Evolutionary conservation across 2,797 vertebrate species (phyloP).

Genomic region (Rhynchonycteris naso): DNA sequence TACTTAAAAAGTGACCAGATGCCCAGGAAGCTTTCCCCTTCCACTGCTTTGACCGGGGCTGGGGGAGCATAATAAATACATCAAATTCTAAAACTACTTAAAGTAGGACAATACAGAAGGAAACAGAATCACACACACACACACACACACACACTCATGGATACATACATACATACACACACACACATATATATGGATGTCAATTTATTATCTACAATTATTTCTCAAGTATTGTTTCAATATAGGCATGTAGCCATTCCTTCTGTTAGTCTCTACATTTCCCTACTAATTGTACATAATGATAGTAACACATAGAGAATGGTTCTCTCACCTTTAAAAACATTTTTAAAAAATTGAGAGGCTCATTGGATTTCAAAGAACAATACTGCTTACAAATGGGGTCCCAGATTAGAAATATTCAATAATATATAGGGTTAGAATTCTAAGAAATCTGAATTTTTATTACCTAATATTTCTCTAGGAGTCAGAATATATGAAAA

Average conservation of each 20-base stretch:
- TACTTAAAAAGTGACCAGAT: slow-evolving; percentile 76
- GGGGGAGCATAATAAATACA: slow-evolving; percentile 62
- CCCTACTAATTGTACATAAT: background rate
- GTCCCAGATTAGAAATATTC: background rate
- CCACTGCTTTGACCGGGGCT: slow-evolving; percentile 46
- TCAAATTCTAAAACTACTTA: slow-evolving; percentile 57
- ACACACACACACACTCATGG: background rate
- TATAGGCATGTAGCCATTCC: background rate
- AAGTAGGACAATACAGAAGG: slow-evolving; percentile 15
- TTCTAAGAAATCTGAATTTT: slow-evolving; percentile 23
- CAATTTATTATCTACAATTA: background rate
- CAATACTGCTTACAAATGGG: slow-evolving; percentile 7
- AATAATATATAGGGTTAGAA: background rate
- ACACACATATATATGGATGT: background rate
- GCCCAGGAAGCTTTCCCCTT: slow-evolving; percentile 29
- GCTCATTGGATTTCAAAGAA: background rate
- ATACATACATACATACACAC: background rate
- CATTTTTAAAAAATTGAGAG: background rate
- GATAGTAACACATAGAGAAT: background rate
- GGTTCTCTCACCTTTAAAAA: background rate
- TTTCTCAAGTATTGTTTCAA: slow-evolving; percentile 33
- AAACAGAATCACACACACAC: background rate
- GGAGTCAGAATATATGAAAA: background rate
- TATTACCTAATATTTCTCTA: background rate
- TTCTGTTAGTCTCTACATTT: background rate